Percentiles rank a stretch among this genome's conserved stretches.
Conservation (phyloP, 1,140 invertebrate species). For the Sinella curviseta region DNA sequence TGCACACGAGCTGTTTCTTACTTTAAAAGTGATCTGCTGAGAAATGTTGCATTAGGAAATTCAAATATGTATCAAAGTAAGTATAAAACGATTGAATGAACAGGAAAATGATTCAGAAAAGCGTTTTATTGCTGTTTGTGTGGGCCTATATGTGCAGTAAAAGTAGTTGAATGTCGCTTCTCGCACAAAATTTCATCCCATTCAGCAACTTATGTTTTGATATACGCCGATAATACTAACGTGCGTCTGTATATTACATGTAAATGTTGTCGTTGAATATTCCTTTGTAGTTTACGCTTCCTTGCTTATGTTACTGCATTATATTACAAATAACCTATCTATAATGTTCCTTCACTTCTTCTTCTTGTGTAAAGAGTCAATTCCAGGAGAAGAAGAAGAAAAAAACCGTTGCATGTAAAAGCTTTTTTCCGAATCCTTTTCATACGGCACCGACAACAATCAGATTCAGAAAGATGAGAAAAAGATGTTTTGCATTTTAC, state of each 20-base stretch:
- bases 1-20: not conserved
- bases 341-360: not conserved
- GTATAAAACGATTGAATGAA: conserved; percentile 16
- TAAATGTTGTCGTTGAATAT: too few species aligned
- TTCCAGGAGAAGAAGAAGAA: not conserved
- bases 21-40: not conserved
- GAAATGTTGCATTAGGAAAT: not conserved
- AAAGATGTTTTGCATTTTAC: conserved; percentile 22
- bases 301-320: too few species aligned
- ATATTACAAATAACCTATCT: too few species aligned
- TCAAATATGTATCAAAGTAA: conserved; percentile 6
- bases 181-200: not conserved
- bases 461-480: not conserved
- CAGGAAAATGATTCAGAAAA: conserved; percentile 11
- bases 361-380: not conserved
- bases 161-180: not conserved
- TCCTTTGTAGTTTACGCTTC: too few species aligned
- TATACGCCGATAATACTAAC: too few species aligned
- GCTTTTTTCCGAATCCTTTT: not conserved
- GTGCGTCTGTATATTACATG: too few species aligned
- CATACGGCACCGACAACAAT: not conserved
- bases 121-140: not conserved
- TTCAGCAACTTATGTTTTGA: too few species aligned
- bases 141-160: not conserved
- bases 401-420: conserved; percentile 13